Evolutionary conservation across 2,113 vertebrate genomes (phyloP).

Genomic region (Notothenia coriiceps): DNA sequence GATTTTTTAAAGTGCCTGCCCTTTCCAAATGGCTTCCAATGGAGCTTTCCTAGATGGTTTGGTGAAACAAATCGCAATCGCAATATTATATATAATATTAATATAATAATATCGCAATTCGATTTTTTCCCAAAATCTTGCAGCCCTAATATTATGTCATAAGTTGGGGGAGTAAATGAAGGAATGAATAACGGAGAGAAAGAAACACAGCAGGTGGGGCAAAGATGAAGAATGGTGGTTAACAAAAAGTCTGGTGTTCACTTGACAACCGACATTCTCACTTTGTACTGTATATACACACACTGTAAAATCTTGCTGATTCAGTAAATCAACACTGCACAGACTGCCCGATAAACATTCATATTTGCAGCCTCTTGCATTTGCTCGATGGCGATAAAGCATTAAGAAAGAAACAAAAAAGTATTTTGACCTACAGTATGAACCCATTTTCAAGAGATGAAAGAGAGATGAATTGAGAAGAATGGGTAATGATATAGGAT

Average conservation of each 20-base stretch:
- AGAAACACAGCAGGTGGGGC: not conserved
- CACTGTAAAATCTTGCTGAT: constrained; percentile 5
- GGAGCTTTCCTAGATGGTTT: too few relatives aligned
- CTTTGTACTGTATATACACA: too few relatives aligned
- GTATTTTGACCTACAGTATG: not conserved
- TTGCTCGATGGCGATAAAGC: not conserved
- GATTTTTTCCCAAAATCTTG: too few relatives aligned
- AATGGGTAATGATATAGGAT: not conserved
- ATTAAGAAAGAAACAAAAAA: not conserved
- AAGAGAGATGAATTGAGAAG: constrained; percentile 12
- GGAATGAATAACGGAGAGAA: not conserved
- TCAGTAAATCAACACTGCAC: constrained; percentile 16
- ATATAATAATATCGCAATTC: too few relatives aligned
- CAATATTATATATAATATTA: too few relatives aligned
- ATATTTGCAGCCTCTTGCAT: constrained; percentile 19
- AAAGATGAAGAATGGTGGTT: not conserved
- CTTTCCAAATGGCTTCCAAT: too few relatives aligned
- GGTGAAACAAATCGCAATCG: too few relatives aligned
- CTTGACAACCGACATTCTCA: not conserved
- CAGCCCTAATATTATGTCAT: not conserved
- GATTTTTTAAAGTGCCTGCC: too few relatives aligned
- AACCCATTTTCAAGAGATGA: not conserved
- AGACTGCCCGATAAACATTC: constrained; percentile 20
- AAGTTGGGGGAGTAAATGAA: not conserved
- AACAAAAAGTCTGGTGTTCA: not conserved